Base-by-base conservation (phyloP, 2,797 vertebrate species). In the Sphenodon punctatus region DNA sequence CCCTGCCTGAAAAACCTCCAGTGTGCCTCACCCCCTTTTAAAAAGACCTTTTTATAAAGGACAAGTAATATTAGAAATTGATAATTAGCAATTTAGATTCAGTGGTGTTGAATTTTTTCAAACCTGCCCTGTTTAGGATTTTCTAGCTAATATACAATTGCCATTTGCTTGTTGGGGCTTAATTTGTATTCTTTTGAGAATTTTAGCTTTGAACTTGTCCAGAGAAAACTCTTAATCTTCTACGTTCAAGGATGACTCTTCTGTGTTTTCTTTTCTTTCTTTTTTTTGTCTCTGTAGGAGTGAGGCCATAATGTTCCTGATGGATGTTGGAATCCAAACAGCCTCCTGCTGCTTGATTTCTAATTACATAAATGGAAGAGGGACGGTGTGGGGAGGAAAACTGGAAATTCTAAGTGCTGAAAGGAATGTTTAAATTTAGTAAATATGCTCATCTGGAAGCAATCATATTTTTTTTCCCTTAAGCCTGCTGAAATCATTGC, bases 371-470 rank as follows among this genome's bases (percentile, higher is more conserved):
- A 91, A 85, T 86, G 93, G 88, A 77, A 80, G 88, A 58, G 34
- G 22, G 60, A 67, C 75, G 4, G 9, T 25, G 2, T 36, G 82
- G 43, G 72, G 61, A 86, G 67, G 72, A 75, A 93, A 94, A 92
- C 86, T 93, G 90, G 92, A 93, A 93, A 93, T 90, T 95, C 90
- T 89, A 94, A 93, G 92, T 80, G 89, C 92, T 75, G 65, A 89
- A 92, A 94, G 90, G 94, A 94, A 95, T 88, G 94, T 93, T n/a
- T 90, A 85, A 92, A 88, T 93, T 93, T 88, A 88, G 91, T 93
- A 61, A 86, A 93, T 91, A 84, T 76, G 82, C 90, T 95, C 96
- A 96, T 95, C 94, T 96, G 96, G 95, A 95, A 95, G 87, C 85
- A 23, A 96, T 95, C 94, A 88, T 87, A 38, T 82, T 87, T 90